These are phyloP conservation scores for Lottia gigantea DNA, from an alignment of 2,888 invertebrate species.

Conservation along the genomic window DNA sequence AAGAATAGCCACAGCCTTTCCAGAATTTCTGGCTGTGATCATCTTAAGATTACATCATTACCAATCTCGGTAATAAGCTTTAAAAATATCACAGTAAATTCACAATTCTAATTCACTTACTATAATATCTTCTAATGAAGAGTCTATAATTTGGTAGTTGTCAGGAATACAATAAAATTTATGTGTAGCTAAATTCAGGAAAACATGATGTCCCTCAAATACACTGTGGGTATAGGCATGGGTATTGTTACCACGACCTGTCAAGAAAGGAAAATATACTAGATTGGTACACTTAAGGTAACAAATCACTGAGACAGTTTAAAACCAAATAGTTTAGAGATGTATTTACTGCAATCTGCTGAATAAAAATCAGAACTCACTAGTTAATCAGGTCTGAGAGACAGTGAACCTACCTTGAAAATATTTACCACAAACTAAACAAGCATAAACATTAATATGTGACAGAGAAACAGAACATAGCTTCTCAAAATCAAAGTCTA, in stretches of 20 bases:
- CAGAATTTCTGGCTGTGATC: too few relatives aligned
- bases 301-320: too few relatives aligned
- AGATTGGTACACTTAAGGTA: background rate
- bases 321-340: too few relatives aligned
- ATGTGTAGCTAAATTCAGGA: constrained; percentile 93
- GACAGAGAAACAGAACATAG: constrained; percentile 97
- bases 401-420: constrained; percentile 75
- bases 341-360: too few relatives aligned
- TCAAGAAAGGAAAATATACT: background rate
- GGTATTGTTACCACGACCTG: constrained; percentile 92
- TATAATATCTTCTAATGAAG: constrained; percentile 94
- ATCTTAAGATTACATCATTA: too few relatives aligned
- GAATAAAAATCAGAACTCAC: too few relatives aligned
- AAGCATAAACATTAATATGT: constrained; percentile 98
- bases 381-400: too few relatives aligned
- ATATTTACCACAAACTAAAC: constrained; percentile 98
- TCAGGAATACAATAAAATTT: constrained; percentile 99
- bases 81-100: too few relatives aligned
- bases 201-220: constrained; percentile 97
- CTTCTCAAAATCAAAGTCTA: constrained; percentile 99
- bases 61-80: too few relatives aligned
- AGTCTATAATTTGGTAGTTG: constrained; percentile 98
- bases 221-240: constrained; percentile 99
- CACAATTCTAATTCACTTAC: constrained; percentile 63
- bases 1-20: too few relatives aligned